Evolutionary conservation across 2,113 vertebrate genomes (phyloP), one percentile per base, ranked within the genome.

Genomic region (Pelecanoides urinatrix): DNA sequence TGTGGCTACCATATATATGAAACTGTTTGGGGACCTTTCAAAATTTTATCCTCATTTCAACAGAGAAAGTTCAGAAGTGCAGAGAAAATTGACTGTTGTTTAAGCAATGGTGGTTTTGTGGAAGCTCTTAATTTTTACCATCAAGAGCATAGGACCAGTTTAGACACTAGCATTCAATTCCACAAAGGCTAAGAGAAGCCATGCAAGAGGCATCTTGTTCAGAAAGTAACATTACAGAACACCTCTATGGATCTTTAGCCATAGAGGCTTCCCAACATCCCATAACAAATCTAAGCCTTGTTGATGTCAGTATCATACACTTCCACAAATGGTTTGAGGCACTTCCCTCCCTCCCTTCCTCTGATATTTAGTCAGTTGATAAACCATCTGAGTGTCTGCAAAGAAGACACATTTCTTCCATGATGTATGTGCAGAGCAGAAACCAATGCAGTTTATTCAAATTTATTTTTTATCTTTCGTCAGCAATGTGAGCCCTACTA

Each of bases 41-140:
- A 75, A 77, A 92, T 91, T 50, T 74, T 56, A 59, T 76, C 49
- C 61, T 87, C 62, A 73, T 96, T 95, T 95, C 13, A 36, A 73
- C 36, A 88, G 44, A 79, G 68, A 71, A 92, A 13, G 10, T 86
- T 47, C 71, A 97, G 93, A 91, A 95, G 14, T 89, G 45, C 36
- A 85, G 49, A 78, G 77, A 89, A 76, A 93, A 44, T 25, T 81
- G 23, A 40, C 50, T 58, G 76, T 82, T 29, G 8, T 56, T 27
- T 87, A 84, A 65, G 50, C 42, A 82, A 26, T 53, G 26, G 32
- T 89, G 53, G 17, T 86, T 76, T 78, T 73, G 53, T 83, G 36
- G 66, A 72, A 47, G 20, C 10, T 56, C 56, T 70, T 88, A n/a
- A 34, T 70, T 38, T 36, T 52, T 90, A 49, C 36, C 3, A 4